Evolutionary conservation across 2,113 vertebrate genomes (phyloP), one percentile per base, ranked within the genome.

Genomic region (Tenrec ecaudatus): DNA sequence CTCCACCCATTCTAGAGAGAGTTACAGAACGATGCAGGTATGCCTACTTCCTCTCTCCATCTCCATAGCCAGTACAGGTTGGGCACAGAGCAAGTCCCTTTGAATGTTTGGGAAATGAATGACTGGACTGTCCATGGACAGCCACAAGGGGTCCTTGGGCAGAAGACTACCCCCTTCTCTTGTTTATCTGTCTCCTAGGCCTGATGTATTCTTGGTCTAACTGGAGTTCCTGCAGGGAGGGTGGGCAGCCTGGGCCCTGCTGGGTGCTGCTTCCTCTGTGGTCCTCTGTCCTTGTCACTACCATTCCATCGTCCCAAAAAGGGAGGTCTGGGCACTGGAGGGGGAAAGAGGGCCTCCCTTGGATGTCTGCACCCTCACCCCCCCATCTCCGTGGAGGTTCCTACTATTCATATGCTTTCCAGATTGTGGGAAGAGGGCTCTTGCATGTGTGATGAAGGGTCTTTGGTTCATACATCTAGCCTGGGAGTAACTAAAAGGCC

Each of bases 61-160:
- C 33, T 36, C 40, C 23, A 57, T 80, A 47, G 88, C 36, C 31
- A 64, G n/a, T 58, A 73, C 60, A 73, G 11, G 75, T 33, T 82
- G 38, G 57, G 25, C 81, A 81, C 47, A 86, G 6, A 60, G 69
- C 27, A 82, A 53, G 31, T 82, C 40, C 16, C 27, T 31, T 16
- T 15, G 75, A 69, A 75, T n/a, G 38, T n/a, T 25, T 78, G 82
- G 79, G 43, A 89, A 90, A 60, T 62, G 64, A 93, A 31, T 16
- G 25, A 31, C 5, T 1, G 2, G 17, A 66, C 16, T 93, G 31
- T 77, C 66, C 19, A 0, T 19, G 62, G 47, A 77, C 27, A 82
- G 83, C 78, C 66, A 62, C 8, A 6, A 33, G 64, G 27, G 57
- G 31, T 43, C n/a, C 76, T 57, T 79, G 79, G 69, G 60, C 58